Conservation (phyloP, 2,888 invertebrate species). For the Ornithoptera priamus region DNA sequence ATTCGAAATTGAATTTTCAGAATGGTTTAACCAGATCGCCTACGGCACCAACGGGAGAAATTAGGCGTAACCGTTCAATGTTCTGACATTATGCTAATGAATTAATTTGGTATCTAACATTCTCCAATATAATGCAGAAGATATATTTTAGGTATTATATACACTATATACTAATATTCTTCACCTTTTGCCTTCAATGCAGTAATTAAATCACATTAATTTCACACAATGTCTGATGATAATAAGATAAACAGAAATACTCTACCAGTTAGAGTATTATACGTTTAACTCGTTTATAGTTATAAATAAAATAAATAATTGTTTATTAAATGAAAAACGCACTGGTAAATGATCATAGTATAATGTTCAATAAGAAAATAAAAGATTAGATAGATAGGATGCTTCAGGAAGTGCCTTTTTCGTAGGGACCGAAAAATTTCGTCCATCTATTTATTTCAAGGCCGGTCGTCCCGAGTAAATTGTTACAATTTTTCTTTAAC, state of each 20-base stretch:
- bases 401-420: conserved; percentile 46
- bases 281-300: too few relatives aligned
- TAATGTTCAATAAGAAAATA: background rate
- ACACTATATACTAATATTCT: too few relatives aligned
- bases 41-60: background rate
- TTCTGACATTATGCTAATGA: background rate
- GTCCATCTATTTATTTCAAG: conserved; percentile 57
- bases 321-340: background rate
- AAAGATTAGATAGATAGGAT: background rate
- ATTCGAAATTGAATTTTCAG: conserved; percentile 8
- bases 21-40: conserved; percentile 4
- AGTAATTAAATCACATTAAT: too few relatives aligned
- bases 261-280: too few relatives aligned
- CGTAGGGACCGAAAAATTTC: conserved; percentile 58
- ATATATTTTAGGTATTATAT: too few relatives aligned
- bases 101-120: background rate
- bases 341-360: background rate
- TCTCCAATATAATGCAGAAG: background rate
- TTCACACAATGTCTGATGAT: too few relatives aligned
- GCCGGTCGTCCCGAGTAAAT: conserved; percentile 63
- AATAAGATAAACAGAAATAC: too few relatives aligned
- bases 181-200: too few relatives aligned
- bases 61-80: conserved; percentile 3
- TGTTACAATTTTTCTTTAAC: conserved; percentile 70
- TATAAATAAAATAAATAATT: too few relatives aligned